Evolutionary conservation across 2,888 invertebrate species (phyloP).

Genomic region (Spisula subtruncata): DNA sequence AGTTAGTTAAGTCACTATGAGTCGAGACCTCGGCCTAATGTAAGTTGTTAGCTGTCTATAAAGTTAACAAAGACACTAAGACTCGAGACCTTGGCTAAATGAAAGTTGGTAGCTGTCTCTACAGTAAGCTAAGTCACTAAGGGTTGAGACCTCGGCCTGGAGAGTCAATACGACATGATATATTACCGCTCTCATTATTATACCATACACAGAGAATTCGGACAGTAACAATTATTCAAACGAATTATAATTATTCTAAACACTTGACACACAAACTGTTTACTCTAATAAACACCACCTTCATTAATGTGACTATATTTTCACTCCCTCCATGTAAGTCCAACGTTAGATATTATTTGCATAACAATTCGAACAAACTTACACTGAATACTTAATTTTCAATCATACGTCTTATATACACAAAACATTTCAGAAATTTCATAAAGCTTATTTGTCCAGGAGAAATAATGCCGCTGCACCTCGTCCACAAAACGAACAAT

Average conservation of each 20-base stretch:
- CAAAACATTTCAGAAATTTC: conserved; percentile 21
- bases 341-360: conserved; percentile 14
- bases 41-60: neutral
- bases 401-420: conserved; percentile 9
- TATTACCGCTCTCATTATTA: neutral
- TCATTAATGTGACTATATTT: neutral
- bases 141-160: neutral
- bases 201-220: neutral
- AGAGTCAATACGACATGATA: neutral
- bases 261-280: conserved; percentile 12
- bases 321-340: neutral
- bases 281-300: neutral
- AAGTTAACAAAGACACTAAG: neutral
- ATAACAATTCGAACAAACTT: conserved; percentile 20
- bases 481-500: conserved; percentile 10
- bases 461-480: conserved; percentile 14
- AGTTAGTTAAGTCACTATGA: neutral
- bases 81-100: too few species aligned
- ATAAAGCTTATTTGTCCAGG: conserved; percentile 17
- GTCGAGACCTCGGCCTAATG: neutral
- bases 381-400: conserved; percentile 30
- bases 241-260: conserved; percentile 20
- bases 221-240: conserved; percentile 24
- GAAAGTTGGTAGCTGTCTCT: neutral
- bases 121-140: neutral